Conservation (phyloP, 2,797 vertebrate genomes). For the Coregonus sp. region DNA sequence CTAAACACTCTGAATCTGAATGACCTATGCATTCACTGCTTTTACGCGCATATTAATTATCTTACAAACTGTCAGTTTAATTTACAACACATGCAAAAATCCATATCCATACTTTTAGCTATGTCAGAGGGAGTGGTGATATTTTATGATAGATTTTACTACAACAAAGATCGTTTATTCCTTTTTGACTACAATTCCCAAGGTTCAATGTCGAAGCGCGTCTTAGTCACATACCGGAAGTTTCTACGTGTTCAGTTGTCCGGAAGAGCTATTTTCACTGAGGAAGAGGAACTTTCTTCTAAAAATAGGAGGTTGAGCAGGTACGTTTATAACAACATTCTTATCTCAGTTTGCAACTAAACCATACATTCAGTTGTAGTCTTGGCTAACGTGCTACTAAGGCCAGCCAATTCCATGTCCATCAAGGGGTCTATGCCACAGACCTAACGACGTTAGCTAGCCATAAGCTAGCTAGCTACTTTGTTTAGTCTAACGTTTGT, state of each 20-base stretch:
- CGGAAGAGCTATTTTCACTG: conserved; percentile 4
- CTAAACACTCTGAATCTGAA: background rate
- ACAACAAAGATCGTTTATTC: background rate
- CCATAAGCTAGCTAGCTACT: background rate
- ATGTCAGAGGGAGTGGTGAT: background rate
- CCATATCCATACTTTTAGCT: background rate
- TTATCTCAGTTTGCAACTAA: background rate
- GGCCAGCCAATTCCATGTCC: background rate
- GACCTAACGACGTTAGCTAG: background rate
- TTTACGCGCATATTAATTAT: background rate
- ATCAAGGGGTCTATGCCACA: background rate
- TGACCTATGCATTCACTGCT: too few species aligned
- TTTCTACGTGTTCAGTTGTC: conserved; percentile 22
- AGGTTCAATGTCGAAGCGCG: background rate
- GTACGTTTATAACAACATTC: background rate
- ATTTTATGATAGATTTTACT: background rate
- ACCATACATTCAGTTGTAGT: background rate
- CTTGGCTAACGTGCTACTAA: background rate
- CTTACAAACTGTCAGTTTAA: background rate
- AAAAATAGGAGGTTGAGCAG: conserved; percentile 1
- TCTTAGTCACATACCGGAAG: conserved; percentile 1
- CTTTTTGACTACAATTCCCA: background rate
- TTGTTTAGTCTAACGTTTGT: background rate
- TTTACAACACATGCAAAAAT: background rate
- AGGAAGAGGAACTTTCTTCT: background rate